These are phyloP conservation scores for Agapostemon virescens DNA, from an alignment of 2,888 invertebrate genomes.

Conservation along the genomic window DNA sequence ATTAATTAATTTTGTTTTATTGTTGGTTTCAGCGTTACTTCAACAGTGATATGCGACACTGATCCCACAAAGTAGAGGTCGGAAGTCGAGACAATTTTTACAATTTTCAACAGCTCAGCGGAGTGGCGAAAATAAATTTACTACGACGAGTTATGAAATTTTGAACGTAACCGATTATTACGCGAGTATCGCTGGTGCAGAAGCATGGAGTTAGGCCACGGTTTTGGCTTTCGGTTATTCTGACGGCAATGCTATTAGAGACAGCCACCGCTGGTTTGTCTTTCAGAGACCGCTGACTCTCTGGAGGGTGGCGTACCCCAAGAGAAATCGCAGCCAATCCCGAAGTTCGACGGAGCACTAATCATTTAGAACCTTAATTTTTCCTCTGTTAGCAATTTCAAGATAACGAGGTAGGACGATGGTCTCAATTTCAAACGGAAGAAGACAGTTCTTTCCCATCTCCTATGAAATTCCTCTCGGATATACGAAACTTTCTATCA, in stretches of 20 bases:
- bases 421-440: neutral
- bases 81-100: no score
- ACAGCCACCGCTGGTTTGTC: conserved; percentile 49
- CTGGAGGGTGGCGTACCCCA: conserved; percentile 36
- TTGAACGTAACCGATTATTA: conserved; percentile 18
- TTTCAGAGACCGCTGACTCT: conserved; percentile 53
- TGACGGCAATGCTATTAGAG: conserved; percentile 44
- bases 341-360: conserved; percentile 58
- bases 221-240: conserved; percentile 35
- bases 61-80: no score
- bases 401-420: conserved; percentile 44
- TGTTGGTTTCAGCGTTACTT: no score
- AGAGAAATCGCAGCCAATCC: conserved; percentile 59
- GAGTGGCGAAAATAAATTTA: neutral
- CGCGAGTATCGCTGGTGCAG: conserved; percentile 1
- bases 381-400: conserved; percentile 46
- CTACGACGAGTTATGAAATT: conserved; percentile 31
- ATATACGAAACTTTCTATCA: neutral
- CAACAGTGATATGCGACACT: no score
- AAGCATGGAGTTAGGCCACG: conserved; percentile 5
- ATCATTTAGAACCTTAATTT: conserved; percentile 53
- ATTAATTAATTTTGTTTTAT: no score
- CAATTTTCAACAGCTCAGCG: neutral
- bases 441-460: neutral
- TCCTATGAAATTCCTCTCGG: conserved; percentile 16